Evolutionary conservation across 2,888 invertebrate species (phyloP).

Genomic region (Dryadula phaetusa): DNA sequence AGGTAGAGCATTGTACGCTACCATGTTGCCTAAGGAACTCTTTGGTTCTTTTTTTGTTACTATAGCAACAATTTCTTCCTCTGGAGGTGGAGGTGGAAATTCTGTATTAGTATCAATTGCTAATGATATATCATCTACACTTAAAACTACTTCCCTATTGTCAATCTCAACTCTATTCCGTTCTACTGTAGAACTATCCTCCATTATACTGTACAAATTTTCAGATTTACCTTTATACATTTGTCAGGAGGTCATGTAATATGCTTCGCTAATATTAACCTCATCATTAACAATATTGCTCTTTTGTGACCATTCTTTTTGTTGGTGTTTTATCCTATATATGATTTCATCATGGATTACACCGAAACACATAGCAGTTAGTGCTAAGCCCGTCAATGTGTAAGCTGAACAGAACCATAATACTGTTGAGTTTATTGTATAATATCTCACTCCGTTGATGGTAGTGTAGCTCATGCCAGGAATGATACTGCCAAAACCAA

Average conservation of each 20-base stretch:
- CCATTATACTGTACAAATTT: slow-evolving; percentile 85
- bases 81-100: slow-evolving; percentile 73
- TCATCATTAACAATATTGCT: slow-evolving; percentile 87
- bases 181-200: slow-evolving; percentile 73
- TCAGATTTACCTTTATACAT: slow-evolving; percentile 85
- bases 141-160: slow-evolving; percentile 79
- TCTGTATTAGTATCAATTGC: slow-evolving; percentile 64
- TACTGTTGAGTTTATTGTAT: slow-evolving; percentile 87
- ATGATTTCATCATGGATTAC: slow-evolving; percentile 95
- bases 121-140: slow-evolving; percentile 78
- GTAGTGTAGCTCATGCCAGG: slow-evolving; percentile 87
- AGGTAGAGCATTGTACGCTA: slow-evolving; percentile 79
- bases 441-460: slow-evolving; percentile 80
- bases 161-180: slow-evolving; percentile 78
- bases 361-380: slow-evolving; percentile 96
- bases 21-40: slow-evolving; percentile 77
- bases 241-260: slow-evolving; percentile 90
- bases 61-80: slow-evolving; percentile 80
- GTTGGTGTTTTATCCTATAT: slow-evolving; percentile 90
- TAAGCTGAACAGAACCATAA: slow-evolving; percentile 95
- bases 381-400: slow-evolving; percentile 93
- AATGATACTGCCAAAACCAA: slow-evolving; percentile 94
- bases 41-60: slow-evolving; percentile 81
- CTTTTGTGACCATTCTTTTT: slow-evolving; percentile 86
- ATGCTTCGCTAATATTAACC: slow-evolving; percentile 86